phyloP scores from a whole-genome alignment of 2,888 invertebrate genomes.

The Lycaena phlaeas region DNA sequence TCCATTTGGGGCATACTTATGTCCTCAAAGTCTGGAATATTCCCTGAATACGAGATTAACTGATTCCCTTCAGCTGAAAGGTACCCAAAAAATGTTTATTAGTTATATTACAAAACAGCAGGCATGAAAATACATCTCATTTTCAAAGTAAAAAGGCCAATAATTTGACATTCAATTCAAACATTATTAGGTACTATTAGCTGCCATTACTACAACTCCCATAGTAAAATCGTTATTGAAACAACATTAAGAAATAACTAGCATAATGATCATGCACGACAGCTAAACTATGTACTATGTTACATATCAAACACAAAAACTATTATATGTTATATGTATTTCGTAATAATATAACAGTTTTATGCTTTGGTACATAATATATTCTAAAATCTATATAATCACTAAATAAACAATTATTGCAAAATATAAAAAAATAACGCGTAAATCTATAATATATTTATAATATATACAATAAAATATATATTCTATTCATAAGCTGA shows the following conservation, averaged over 20 bases:
- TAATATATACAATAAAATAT: not conserved
- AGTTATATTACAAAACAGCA: constrained; percentile 9
- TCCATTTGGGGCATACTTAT: constrained; percentile 57
- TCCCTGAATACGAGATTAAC: constrained; percentile 70
- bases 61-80: constrained; percentile 71
- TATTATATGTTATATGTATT: too few relatives aligned
- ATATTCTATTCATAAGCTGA: too few relatives aligned
- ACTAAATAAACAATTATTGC: not conserved
- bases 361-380: too few relatives aligned
- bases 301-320: too few relatives aligned
- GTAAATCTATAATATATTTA: not conserved
- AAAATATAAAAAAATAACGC: not conserved
- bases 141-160: too few relatives aligned
- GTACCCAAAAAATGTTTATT: constrained; percentile 25
- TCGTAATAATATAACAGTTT: not conserved
- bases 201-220: not conserved
- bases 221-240: not conserved
- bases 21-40: constrained; percentile 70
- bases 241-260: constrained; percentile 2
- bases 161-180: too few relatives aligned
- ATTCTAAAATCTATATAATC: not conserved
- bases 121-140: not conserved
- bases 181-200: too few relatives aligned
- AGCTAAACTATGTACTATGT: not conserved
- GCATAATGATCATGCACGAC: constrained; percentile 2